Conservation (phyloP, 2,888 invertebrate species). For the Bruchidius siliquastri region DNA sequence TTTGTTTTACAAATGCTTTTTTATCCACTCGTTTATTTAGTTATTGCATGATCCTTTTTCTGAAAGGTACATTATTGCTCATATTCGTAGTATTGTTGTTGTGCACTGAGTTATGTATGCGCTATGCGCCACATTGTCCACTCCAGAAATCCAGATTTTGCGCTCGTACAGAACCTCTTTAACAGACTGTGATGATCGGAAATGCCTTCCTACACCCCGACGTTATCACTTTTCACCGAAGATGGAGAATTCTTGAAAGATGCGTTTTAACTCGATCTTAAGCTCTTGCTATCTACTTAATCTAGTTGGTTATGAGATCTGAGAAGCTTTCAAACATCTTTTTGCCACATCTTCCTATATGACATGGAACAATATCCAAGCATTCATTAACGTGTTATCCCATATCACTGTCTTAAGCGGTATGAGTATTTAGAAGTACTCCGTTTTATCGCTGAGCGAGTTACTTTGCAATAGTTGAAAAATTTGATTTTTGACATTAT, state of each 20-base stretch:
- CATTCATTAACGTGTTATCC: too few species aligned
- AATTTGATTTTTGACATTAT: too few species aligned
- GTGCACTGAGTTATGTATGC: conserved; percentile 43
- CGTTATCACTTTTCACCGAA: conserved; percentile 36
- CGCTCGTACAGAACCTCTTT: conserved; percentile 41
- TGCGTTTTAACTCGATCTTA: conserved; percentile 15
- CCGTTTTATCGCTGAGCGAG: too few species aligned
- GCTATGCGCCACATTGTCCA: conserved; percentile 44
- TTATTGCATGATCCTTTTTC: conserved; percentile 40
- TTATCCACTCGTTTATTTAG: not conserved
- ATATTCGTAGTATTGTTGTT: conserved; percentile 44
- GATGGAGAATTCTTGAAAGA: conserved; percentile 18
- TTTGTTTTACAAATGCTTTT: not conserved
- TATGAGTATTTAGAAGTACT: too few species aligned
- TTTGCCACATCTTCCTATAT: too few species aligned
- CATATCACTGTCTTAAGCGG: too few species aligned
- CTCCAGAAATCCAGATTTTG: conserved; percentile 32
- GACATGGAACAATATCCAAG: too few species aligned
- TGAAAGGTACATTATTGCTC: conserved; percentile 44
- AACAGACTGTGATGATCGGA: conserved; percentile 53
- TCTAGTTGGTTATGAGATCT: not conserved
- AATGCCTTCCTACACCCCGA: conserved; percentile 48
- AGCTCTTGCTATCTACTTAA: conserved; percentile 2
- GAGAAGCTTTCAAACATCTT: not conserved
- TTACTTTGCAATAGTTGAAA: too few species aligned